Evolutionary conservation across 2,113 vertebrate species (phyloP).

Genomic region (Hippocampus abdominalis): DNA sequence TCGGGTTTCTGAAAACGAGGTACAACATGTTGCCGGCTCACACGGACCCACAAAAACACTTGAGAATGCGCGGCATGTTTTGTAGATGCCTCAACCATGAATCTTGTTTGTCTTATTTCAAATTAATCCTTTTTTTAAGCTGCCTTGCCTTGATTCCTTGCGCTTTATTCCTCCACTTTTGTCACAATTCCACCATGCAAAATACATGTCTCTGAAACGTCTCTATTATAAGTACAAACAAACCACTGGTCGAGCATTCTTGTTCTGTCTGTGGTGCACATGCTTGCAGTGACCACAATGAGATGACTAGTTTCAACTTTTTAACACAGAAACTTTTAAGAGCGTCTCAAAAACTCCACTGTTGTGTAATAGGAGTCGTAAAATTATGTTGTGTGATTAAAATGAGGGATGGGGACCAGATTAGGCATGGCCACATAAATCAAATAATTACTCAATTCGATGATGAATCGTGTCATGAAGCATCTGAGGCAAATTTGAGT

Average conservation of each 20-base stretch:
- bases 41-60: neutral
- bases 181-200: too few species aligned
- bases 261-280: neutral
- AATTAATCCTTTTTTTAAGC: too few species aligned
- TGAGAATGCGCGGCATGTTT: neutral
- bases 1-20: neutral
- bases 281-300: neutral
- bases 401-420: neutral
- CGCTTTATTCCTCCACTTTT: too few species aligned
- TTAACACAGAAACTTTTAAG: neutral
- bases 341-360: neutral
- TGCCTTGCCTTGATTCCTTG: too few species aligned
- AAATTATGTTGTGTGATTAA: neutral
- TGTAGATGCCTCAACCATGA: too few species aligned
- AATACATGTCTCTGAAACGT: too few species aligned
- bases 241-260: too few species aligned
- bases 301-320: neutral
- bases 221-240: too few species aligned
- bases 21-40: neutral
- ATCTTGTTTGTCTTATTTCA: too few species aligned
- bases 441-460: too few species aligned
- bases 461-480: too few species aligned
- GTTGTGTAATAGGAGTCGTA: neutral
- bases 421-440: neutral
- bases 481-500: too few species aligned